Conservation (phyloP, 2,888 invertebrate species). For the Tinea pellionella region DNA sequence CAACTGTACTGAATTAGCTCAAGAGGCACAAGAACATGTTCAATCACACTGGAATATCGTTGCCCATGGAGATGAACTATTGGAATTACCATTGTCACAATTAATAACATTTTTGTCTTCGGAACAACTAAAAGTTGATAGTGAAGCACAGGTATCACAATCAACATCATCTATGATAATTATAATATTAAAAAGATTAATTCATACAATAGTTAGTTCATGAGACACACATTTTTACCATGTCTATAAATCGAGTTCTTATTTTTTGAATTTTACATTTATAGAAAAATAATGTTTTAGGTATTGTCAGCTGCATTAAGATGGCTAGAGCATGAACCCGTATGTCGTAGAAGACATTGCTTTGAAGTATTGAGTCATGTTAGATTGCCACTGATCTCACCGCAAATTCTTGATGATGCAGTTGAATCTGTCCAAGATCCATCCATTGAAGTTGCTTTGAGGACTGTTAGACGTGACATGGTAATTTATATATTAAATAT, state of each 20-base stretch:
- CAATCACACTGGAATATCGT: conserved; percentile 88
- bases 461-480: conserved; percentile 83
- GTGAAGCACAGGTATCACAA: conserved; percentile 89
- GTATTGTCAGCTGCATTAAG: conserved; percentile 86
- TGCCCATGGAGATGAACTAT: conserved; percentile 82
- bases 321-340: conserved; percentile 88
- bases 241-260: too few species aligned
- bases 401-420: conserved; percentile 81
- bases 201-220: too few species aligned
- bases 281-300: conserved; percentile 34
- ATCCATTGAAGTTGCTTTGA: conserved; percentile 83
- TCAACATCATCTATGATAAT: too few species aligned
- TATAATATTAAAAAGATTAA: too few species aligned
- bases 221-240: too few species aligned
- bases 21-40: conserved; percentile 83
- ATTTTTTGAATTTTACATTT: background rate
- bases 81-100: conserved; percentile 82
- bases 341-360: conserved; percentile 81
- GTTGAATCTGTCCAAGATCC: conserved; percentile 83
- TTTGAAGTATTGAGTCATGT: conserved; percentile 88
- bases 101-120: conserved; percentile 83
- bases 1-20: conserved; percentile 81
- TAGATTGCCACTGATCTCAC: conserved; percentile 84
- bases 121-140: conserved; percentile 88
- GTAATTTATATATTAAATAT: conserved; percentile 34